Conservation (phyloP, 2,888 invertebrate species). For the Suillia variegata region DNA sequence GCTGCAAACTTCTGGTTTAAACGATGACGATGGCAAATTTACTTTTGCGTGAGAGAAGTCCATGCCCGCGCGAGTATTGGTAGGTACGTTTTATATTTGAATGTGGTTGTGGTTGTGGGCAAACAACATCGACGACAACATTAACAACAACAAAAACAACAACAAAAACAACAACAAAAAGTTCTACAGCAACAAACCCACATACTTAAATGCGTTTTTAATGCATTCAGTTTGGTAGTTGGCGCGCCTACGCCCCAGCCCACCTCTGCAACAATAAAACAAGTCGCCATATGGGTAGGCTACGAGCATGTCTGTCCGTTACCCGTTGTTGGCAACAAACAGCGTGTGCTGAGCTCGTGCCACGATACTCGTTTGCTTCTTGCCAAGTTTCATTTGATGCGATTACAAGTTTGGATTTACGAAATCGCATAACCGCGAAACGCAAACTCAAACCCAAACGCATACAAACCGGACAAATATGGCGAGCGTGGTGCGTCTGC, state of each 20-base stretch:
- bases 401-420: slow-evolving; percentile 7
- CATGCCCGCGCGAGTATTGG: not conserved
- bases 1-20: too few species aligned
- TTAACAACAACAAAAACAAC: too few species aligned
- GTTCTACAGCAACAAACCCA: slow-evolving; percentile 2
- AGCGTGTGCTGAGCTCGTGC: slow-evolving; percentile 52
- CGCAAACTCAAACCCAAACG: too few species aligned
- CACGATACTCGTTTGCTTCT: too few species aligned
- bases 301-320: not conserved
- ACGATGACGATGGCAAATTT: too few species aligned
- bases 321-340: slow-evolving; percentile 4
- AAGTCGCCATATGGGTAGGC: not conserved
- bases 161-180: too few species aligned
- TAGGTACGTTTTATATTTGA: too few species aligned
- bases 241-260: slow-evolving; percentile 9
- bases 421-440: not conserved
- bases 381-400: slow-evolving; percentile 14
- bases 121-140: slow-evolving; percentile 1
- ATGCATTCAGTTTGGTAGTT: slow-evolving; percentile 3
- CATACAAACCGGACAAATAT: not conserved
- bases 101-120: not conserved
- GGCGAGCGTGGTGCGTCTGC: too few species aligned
- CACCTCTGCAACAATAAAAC: not conserved
- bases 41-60: not conserved
- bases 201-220: slow-evolving; percentile 13